Percentiles rank a stretch among this genome's conserved stretches.
These are phyloP conservation scores for Montipora capricornis DNA, from an alignment of 64 coral and sea anemone species.

Conservation along the genomic window DNA sequence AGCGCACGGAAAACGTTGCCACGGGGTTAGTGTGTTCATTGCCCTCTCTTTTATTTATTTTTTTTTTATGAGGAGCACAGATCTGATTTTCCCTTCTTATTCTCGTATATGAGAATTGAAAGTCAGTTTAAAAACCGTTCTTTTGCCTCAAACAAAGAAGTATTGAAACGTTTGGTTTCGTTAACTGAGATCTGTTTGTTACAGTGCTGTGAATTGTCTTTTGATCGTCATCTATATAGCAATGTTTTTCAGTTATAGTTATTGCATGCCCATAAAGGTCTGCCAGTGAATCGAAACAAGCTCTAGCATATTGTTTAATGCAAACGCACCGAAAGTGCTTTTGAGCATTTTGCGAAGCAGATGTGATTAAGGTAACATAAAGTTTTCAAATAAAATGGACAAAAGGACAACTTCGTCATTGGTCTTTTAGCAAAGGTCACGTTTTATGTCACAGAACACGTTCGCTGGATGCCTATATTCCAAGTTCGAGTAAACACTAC, in stretches of 20 bases:
- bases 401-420: background rate
- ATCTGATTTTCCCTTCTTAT: too few relatives aligned
- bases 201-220: background rate
- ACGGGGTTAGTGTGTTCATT: too few relatives aligned
- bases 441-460: background rate
- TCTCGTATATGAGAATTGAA: too few relatives aligned
- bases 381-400: background rate
- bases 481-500: too few relatives aligned
- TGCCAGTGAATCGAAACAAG: background rate
- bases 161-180: background rate
- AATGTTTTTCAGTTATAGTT: background rate
- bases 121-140: background rate
- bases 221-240: background rate
- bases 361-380: background rate
- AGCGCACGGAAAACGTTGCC: too few relatives aligned
- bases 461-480: background rate
- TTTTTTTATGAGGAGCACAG: too few relatives aligned
- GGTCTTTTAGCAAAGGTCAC: background rate
- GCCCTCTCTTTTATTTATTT: too few relatives aligned
- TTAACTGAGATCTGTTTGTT: background rate
- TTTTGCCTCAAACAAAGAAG: background rate
- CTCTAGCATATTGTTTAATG: background rate
- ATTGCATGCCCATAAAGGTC: background rate
- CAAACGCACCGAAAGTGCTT: background rate
- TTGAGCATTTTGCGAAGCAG: background rate